Base-by-base conservation (phyloP, 2,888 invertebrate species). In the Orthosia cruda region DNA sequence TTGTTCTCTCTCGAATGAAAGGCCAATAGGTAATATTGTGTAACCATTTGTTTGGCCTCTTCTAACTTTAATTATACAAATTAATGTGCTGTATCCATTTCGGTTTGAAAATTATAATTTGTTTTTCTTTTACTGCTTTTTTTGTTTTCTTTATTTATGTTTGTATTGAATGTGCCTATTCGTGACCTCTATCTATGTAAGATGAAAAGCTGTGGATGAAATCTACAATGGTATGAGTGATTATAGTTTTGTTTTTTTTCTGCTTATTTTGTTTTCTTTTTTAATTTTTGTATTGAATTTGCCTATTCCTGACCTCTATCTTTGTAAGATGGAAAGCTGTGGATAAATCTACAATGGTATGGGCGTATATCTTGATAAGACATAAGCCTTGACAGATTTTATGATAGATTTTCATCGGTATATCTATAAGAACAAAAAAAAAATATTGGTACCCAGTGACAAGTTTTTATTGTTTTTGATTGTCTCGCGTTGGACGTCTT, bases 11-110 rank as follows among this genome's bases (percentile, higher is more conserved):
- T 26, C 55, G 18, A 47, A 40, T 50, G 12, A 40, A 59, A 55
- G 13, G 32, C 55, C 40, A 15, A 26, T 50, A 12, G 15, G 57
- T 76, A 68, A 69, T 40, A 49, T 58, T 45, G 16, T 9, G 50
- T 59, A 61, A 32, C 32, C 47, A 23, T 70, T 70, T 52, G 23
- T 23, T 49, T 32, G 20, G 45, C 32, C 26, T 55, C 15, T 65
- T 45, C 20, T n/a, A 71, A 52, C 49, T 62, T 77, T 57, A 47
- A 65, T 77, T 77, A 61, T 5, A 20, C 15, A 18, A 49, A n/a
- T 55, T 55, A 77, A 70, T 70, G 65, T 59, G 26, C 26, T n/a
- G 61, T 61, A 55, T 70, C 45, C 45, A 65, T 57, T 76, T 64
- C 69, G 16, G 20, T 54, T 69, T 12, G 69, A 64, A 26, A 69